phyloP scores from a whole-genome alignment of 2,888 invertebrate species.

The Tromatobia lineatoria region DNA sequence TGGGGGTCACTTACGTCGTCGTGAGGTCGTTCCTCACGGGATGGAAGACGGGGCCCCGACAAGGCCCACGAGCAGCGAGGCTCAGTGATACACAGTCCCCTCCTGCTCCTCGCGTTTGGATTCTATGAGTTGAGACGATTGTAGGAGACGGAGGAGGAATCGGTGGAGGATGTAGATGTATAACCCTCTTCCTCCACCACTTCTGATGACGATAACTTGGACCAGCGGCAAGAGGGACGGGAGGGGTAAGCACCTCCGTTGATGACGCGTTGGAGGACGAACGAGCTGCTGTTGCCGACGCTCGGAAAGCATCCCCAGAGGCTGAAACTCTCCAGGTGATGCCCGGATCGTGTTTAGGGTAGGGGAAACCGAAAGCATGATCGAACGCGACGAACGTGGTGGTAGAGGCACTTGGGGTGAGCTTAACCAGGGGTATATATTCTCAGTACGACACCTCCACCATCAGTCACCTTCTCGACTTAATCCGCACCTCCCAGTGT shows the following conservation, averaged over 20 bases:
- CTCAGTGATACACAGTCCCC: constrained; percentile 58
- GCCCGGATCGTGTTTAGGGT: constrained; percentile 35
- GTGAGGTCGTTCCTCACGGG: constrained; percentile 78
- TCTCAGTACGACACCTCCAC: constrained; percentile 80
- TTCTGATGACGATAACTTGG: not conserved
- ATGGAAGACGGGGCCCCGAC: constrained; percentile 56
- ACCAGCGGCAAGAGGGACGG: constrained; percentile 23
- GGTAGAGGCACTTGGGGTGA: constrained; percentile 73
- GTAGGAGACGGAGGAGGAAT: constrained; percentile 30
- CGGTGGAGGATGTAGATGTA: constrained; percentile 26
- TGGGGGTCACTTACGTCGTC: constrained; percentile 80
- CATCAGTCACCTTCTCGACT: constrained; percentile 83
- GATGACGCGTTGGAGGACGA: constrained; percentile 60
- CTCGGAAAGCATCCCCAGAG: constrained; percentile 59
- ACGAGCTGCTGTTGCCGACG: constrained; percentile 27
- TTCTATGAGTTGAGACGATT: constrained; percentile 16
- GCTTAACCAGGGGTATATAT: constrained; percentile 82
- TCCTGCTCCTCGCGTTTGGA: constrained; percentile 16
- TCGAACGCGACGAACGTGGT: constrained; percentile 42
- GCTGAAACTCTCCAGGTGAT: constrained; percentile 33
- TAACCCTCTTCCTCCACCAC: constrained; percentile 39
- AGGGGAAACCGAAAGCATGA: constrained; percentile 66
- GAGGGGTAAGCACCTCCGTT: constrained; percentile 10
- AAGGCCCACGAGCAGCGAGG: constrained; percentile 51
- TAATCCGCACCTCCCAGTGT: constrained; percentile 78